Conservation (phyloP, 2,113 vertebrate genomes). For the Heterocephalus glaber region DNA sequence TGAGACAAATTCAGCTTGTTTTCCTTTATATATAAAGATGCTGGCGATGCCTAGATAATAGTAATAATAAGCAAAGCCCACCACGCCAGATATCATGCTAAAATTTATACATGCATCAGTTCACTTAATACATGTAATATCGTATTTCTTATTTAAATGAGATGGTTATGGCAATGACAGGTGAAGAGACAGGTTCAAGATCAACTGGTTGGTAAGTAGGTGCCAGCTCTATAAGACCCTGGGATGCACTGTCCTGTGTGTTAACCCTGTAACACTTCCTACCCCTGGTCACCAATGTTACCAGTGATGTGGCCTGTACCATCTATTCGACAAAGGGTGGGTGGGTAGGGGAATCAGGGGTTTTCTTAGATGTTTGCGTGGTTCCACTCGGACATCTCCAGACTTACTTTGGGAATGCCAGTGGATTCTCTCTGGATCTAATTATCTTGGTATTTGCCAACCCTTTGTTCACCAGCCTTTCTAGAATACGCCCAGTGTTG, state of each 20-base stretch:
- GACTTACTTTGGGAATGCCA: not conserved
- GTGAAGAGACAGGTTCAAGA: not conserved
- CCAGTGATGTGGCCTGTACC: not conserved
- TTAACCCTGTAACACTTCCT: not conserved
- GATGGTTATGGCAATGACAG: not conserved
- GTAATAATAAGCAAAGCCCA: not conserved
- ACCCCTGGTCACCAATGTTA: not conserved
- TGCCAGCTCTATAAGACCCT: not conserved
- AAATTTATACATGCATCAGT: not conserved
- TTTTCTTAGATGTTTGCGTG: not conserved
- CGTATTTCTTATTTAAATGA: not conserved
- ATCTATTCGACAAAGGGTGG: not conserved
- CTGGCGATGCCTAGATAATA: not conserved
- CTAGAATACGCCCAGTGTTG: slow-evolving; percentile 49
- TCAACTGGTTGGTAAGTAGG: not conserved
- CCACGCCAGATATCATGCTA: not conserved
- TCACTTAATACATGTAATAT: not conserved
- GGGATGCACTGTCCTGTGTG: not conserved
- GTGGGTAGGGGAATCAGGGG: not conserved
- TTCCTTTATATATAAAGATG: not conserved
- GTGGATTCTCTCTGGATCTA: slow-evolving; percentile 35
- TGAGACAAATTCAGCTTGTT: not conserved
- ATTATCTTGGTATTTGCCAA: slow-evolving; percentile 31
- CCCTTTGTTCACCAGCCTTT: not conserved
- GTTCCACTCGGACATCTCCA: not conserved